Percentiles rank a stretch among this genome's conserved stretches.
phyloP scores from a whole-genome alignment of 2,888 invertebrate species.

The Cryptophagus acutangulus region DNA sequence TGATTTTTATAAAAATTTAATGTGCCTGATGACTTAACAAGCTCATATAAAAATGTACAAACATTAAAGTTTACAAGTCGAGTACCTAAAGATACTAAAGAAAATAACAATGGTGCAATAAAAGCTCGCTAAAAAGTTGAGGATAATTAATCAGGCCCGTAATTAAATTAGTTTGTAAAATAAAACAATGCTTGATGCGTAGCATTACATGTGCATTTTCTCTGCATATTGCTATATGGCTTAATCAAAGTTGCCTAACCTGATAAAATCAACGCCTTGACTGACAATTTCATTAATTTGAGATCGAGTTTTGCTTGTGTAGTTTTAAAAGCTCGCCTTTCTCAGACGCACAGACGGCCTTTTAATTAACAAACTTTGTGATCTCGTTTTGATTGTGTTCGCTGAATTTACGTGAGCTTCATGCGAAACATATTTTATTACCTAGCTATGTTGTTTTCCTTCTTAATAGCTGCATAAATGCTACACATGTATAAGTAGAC shows the following conservation, averaged over 20 bases:
- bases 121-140: constrained; percentile 10
- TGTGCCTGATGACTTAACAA: too few relatives aligned
- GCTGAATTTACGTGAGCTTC: constrained; percentile 20
- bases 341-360: constrained; percentile 20
- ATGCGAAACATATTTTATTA: constrained; percentile 16
- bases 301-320: constrained; percentile 23
- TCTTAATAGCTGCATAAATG: too few relatives aligned
- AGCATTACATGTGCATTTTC: constrained; percentile 1
- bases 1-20: too few relatives aligned
- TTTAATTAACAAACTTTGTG: constrained; percentile 30
- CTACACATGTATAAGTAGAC: too few relatives aligned
- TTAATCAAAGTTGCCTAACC: constrained; percentile 25
- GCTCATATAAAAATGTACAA: too few relatives aligned
- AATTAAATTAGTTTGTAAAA: constrained; percentile 6
- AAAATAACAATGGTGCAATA: too few relatives aligned
- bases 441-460: constrained; percentile 11
- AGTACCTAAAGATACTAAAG: too few relatives aligned
- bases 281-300: constrained; percentile 44
- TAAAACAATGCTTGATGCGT: constrained; percentile 1
- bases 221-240: constrained; percentile 13
- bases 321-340: constrained; percentile 21
- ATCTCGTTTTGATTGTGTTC: constrained; percentile 22
- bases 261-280: constrained; percentile 36
- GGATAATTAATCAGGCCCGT: constrained; percentile 13
- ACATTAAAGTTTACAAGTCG: too few relatives aligned